These are phyloP conservation scores for Dreissena rostriformis DNA, from an alignment of 1,140 invertebrate species.

Conservation along the genomic window DNA sequence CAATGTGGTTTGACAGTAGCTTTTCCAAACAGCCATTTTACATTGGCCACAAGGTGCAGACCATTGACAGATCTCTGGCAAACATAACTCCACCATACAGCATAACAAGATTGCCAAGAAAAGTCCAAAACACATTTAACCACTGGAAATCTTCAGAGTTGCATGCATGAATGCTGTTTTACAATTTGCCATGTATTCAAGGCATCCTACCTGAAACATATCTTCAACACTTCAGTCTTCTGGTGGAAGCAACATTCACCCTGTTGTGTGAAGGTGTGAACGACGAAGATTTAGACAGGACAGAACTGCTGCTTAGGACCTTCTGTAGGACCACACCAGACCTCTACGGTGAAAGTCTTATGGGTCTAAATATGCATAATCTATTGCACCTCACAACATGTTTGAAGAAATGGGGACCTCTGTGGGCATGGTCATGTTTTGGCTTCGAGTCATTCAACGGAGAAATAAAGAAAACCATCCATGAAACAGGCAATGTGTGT, in stretches of 20 bases:
- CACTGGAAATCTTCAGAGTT: constrained; percentile 59
- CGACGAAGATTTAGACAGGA: neutral
- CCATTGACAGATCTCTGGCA: neutral
- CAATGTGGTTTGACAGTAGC: constrained; percentile 10
- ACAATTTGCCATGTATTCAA: constrained; percentile 50
- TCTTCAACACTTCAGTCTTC: constrained; percentile 45
- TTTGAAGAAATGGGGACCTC: constrained; percentile 41
- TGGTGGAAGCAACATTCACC: constrained; percentile 46
- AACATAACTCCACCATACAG: constrained; percentile 1
- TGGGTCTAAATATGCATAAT: constrained; percentile 50
- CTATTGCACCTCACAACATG: constrained; percentile 15
- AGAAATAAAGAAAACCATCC: constrained; percentile 48
- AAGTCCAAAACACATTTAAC: constrained; percentile 7
- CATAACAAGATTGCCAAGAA: neutral
- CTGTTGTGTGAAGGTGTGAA: constrained; percentile 34
- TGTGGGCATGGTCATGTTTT: constrained; percentile 52
- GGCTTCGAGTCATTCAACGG: constrained; percentile 57
- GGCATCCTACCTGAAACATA: constrained; percentile 22
- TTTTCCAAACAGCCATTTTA: neutral
- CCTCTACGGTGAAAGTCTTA: constrained; percentile 25
- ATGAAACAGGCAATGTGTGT: constrained; percentile 51
- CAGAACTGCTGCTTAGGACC: constrained; percentile 28
- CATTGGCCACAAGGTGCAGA: neutral
- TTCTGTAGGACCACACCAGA: constrained; percentile 3
- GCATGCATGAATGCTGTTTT: constrained; percentile 50